These are phyloP conservation scores for Pristionchus arcanus DNA, from an alignment of 2,888 invertebrate species.

Conservation along the genomic window DNA sequence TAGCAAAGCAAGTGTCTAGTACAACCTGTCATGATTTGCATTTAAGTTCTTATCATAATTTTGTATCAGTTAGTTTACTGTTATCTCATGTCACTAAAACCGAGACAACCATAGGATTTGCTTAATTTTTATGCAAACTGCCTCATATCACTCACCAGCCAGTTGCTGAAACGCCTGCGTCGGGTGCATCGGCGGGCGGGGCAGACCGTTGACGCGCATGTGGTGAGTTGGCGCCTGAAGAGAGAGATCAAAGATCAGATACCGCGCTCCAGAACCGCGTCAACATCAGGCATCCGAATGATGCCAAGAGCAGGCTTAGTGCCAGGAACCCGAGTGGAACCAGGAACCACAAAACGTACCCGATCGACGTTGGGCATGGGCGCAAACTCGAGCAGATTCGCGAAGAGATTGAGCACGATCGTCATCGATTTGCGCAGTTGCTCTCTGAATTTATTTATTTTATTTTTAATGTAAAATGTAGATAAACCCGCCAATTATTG, in stretches of 20 bases:
- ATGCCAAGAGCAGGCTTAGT: neutral
- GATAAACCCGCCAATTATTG: too few relatives aligned
- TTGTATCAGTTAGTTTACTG: too few relatives aligned
- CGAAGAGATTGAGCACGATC: slow-evolving; percentile 26
- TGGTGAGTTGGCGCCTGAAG: slow-evolving; percentile 13
- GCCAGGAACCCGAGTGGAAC: neutral
- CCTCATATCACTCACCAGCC: too few relatives aligned
- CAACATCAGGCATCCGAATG: neutral
- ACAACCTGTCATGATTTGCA: too few relatives aligned
- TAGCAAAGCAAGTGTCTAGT: too few relatives aligned
- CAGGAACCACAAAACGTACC: neutral
- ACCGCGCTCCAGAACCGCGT: too few relatives aligned
- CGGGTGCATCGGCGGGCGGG: neutral
- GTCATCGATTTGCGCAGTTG: slow-evolving; percentile 40
- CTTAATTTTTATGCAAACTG: too few relatives aligned
- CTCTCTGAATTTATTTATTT: neutral
- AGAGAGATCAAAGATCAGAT: slow-evolving; percentile 21
- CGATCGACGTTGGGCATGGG: slow-evolving; percentile 34
- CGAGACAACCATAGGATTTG: too few relatives aligned
- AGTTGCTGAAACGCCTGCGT: slow-evolving; percentile 36
- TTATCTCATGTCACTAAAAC: too few relatives aligned
- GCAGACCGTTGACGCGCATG: slow-evolving; percentile 37
- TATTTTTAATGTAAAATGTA: neutral
- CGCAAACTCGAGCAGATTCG: slow-evolving; percentile 20
- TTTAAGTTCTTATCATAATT: too few relatives aligned